Percentiles rank a stretch among this genome's conserved stretches.
These are phyloP conservation scores for Lasioglossum figueresi DNA, from an alignment of 2,888 invertebrate species.

Conservation along the genomic window DNA sequence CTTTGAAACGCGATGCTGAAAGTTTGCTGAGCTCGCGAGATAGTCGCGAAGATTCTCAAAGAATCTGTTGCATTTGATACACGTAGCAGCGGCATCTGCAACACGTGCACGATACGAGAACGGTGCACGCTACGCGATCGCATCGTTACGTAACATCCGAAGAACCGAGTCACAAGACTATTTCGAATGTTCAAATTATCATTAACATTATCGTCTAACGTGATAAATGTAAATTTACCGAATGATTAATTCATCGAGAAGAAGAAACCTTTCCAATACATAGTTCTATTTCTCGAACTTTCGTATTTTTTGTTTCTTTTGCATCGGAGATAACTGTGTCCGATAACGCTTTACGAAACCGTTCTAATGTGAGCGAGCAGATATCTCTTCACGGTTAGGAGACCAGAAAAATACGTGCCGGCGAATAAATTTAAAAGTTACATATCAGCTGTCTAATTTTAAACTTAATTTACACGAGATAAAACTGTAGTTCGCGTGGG, in stretches of 20 bases:
- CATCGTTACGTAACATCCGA: constrained; percentile 45
- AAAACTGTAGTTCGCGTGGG: background rate
- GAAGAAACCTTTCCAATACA: background rate
- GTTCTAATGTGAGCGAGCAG: background rate
- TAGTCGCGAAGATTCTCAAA: background rate
- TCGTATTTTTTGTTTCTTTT: background rate
- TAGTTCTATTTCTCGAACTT: background rate
- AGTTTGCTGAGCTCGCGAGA: background rate
- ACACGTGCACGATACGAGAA: constrained; percentile 36
- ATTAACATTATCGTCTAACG: background rate
- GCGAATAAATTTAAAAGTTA: background rate
- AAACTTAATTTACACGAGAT: background rate
- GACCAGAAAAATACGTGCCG: background rate
- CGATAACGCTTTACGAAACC: constrained; percentile 18
- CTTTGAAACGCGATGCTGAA: background rate
- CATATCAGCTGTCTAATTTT: background rate
- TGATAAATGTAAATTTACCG: background rate
- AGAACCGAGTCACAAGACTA: background rate
- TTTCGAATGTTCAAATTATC: constrained; percentile 5
- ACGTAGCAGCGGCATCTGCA: constrained; percentile 14
- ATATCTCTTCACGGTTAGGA: background rate
- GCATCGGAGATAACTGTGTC: background rate
- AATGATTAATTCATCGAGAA: background rate
- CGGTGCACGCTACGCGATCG: constrained; percentile 27
- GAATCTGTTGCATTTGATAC: background rate